phyloP scores from a whole-genome alignment of 2,113 vertebrate species.

The Scalopus aquaticus region DNA sequence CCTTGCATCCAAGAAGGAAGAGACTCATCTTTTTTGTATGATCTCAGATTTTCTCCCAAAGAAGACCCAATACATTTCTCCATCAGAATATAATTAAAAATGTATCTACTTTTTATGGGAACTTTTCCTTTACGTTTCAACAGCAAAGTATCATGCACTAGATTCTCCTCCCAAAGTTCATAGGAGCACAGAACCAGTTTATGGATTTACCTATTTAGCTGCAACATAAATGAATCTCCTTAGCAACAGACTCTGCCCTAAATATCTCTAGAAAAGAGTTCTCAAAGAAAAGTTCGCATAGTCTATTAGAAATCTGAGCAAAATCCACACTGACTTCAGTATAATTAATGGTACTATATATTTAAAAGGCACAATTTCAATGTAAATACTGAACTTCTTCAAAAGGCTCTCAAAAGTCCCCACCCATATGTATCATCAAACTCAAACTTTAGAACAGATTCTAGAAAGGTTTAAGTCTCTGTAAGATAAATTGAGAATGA shows the following conservation, averaged over 20 bases:
- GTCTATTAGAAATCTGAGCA: constrained; percentile 15
- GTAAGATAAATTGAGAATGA: neutral
- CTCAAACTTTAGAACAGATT: neutral
- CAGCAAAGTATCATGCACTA: neutral
- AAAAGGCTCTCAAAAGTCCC: neutral
- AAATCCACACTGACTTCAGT: neutral
- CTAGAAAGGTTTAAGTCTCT: neutral
- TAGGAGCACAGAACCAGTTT: neutral
- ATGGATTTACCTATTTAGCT: constrained; percentile 33
- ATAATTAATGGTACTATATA: neutral
- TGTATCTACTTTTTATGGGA: neutral
- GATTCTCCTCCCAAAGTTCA: neutral
- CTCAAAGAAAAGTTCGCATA: constrained; percentile 33
- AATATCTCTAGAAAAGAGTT: constrained; percentile 29
- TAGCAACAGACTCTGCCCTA: neutral
- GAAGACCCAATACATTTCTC: constrained; percentile 14
- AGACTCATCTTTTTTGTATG: neutral
- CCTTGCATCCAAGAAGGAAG: neutral
- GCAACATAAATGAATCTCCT: neutral
- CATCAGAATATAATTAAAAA: neutral
- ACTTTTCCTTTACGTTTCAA: neutral
- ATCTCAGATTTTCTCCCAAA: neutral
- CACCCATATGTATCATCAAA: neutral
- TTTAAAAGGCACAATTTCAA: neutral
- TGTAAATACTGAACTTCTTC: neutral